These are phyloP conservation scores for Sebastes dallii DNA, from an alignment of 2,797 vertebrate genomes.

Conservation along the genomic window DNA sequence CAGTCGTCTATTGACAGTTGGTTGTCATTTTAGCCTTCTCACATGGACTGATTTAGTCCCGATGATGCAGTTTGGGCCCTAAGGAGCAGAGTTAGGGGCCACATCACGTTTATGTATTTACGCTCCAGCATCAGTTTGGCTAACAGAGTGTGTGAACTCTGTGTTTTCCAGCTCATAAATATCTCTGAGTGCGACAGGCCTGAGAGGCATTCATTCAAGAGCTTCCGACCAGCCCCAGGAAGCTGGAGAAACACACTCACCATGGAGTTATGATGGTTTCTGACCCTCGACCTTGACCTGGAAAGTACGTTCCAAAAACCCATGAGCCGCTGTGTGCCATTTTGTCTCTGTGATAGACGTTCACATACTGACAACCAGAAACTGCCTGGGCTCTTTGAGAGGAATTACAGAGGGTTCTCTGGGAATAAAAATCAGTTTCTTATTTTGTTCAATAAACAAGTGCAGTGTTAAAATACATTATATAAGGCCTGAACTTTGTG, in stretches of 20 bases:
- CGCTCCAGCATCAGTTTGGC: neutral
- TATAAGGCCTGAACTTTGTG: neutral
- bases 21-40: neutral
- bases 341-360: neutral
- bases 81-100: neutral
- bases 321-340: neutral
- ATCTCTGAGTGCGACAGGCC: constrained; percentile 58
- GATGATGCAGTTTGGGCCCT: neutral
- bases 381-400: neutral
- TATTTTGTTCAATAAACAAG: neutral
- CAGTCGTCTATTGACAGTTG: neutral
- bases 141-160: constrained; percentile 54
- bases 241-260: constrained; percentile 65
- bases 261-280: constrained; percentile 47
- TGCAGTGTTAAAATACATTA: neutral
- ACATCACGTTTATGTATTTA: constrained; percentile 9
- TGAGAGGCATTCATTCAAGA: constrained; percentile 61
- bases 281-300: constrained; percentile 47
- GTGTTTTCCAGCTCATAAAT: constrained; percentile 69
- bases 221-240: constrained; percentile 76
- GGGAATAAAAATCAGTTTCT: neutral
- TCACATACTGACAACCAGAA: neutral
- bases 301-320: constrained; percentile 5
- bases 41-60: neutral
- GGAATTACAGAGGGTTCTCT: neutral